Conservation (phyloP, 1,140 invertebrate species). For the Drosophila lacertosa region DNA sequence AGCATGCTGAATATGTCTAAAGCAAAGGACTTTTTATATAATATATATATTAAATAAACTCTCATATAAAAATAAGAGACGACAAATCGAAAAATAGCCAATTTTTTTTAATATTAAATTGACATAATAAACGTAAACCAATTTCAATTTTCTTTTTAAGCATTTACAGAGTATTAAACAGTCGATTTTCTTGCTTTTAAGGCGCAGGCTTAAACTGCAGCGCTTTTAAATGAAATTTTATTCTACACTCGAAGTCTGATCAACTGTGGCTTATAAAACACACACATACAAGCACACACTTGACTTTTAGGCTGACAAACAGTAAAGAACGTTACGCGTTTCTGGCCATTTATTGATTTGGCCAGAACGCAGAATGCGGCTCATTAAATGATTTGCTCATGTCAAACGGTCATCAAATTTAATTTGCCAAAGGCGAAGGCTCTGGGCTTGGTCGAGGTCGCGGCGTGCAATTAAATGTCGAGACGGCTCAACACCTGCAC, state of each 20-base stretch:
- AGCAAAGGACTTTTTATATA: no score
- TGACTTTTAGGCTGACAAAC: background rate
- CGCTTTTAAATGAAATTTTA: slow-evolving; percentile 43
- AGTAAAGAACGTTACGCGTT: background rate
- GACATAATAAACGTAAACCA: no score
- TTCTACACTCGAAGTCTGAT: slow-evolving; percentile 21
- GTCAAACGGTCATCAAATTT: slow-evolving; percentile 60
- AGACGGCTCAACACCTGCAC: slow-evolving; percentile 53
- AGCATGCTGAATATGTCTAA: no score
- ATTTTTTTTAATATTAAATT: no score
- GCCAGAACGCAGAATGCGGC: slow-evolving; percentile 21
- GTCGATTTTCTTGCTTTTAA: no score
- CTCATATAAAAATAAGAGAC: no score
- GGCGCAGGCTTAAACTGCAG: background rate
- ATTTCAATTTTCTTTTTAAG: no score
- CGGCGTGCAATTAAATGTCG: slow-evolving; percentile 46
- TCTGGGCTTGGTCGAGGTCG: background rate
- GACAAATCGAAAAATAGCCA: no score
- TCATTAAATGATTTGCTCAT: slow-evolving; percentile 57
- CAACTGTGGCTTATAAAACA: slow-evolving; percentile 7
- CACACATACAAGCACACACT: background rate
- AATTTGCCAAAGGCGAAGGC: slow-evolving; percentile 42
- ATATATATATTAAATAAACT: no score
- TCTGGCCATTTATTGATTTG: slow-evolving; percentile 28
- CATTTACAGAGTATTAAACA: no score